Base-by-base conservation (phyloP, 2,888 invertebrate species). In the Agrochola lota region DNA sequence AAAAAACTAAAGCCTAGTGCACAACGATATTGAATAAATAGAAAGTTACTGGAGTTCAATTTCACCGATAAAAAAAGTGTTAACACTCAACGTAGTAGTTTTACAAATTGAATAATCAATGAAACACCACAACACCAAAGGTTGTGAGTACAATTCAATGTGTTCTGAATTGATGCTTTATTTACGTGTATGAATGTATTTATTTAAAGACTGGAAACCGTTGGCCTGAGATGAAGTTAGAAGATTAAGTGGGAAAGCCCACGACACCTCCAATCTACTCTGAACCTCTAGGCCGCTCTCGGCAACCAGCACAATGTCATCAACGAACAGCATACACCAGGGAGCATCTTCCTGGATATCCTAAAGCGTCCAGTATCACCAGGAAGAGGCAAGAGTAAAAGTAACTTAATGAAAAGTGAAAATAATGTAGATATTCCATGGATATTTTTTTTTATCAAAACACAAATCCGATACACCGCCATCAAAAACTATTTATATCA, bases 61-160 rank as follows among this genome's bases (percentile, higher is more conserved):
- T 52, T 30, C 15, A 67, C 30, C 1, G 0, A 55, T 43, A 46
- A 55, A 77, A 76, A 77, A 23, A 30, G 6, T 26, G 20, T 62
- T 62, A 4, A 26, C 55, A 35, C 17, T 17, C 23, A 68, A 26
- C 46, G 35, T 26, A n/a, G 63, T 5, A 46, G 75, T 62, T 68
- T 35, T 35, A 52, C 20, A 67, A 78, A 78, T 77, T 62, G 46
- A 78, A 55, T 62, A 68, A 77, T 43, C 52, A 52, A 52, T 52
- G 52, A 20, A 52, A 17, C 20, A 12, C 52, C 75, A 40, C 8
- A 52, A 17, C 20, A 12, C 52, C 75, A 40, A 75, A n/a, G 12
- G 40, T 7, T 62, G 49, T 52, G 43, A 15, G n/a, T 40, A 23
- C 26, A 69, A 11, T 60, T 17, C 26, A 55, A n/a, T 49, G 6